These are phyloP conservation scores for Liodrosophila aerea DNA, from an alignment of 2,888 invertebrate genomes.

Conservation along the genomic window DNA sequence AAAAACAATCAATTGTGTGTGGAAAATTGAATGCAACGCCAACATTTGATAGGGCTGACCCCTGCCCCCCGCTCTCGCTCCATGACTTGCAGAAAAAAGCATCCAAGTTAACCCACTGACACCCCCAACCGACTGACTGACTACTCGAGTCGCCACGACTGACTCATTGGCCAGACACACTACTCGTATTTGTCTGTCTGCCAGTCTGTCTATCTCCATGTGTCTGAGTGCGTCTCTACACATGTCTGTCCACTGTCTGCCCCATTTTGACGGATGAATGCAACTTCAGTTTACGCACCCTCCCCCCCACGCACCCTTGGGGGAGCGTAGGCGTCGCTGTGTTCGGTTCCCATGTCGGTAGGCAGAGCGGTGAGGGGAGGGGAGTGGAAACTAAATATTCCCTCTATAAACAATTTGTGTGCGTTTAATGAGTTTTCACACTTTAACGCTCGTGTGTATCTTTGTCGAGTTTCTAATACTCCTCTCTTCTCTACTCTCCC, in stretches of 20 bases:
- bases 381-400: slow-evolving; percentile 22
- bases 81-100: slow-evolving; percentile 51
- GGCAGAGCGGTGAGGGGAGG: too few relatives aligned
- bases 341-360: slow-evolving; percentile 14
- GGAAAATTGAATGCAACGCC: slow-evolving; percentile 63
- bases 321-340: slow-evolving; percentile 34
- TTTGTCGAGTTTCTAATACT: slow-evolving; percentile 27
- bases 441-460: slow-evolving; percentile 54
- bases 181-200: slow-evolving; percentile 36
- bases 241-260: too few relatives aligned
- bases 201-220: neutral
- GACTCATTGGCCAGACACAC: slow-evolving; percentile 58
- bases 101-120: slow-evolving; percentile 43
- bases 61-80: neutral
- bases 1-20: slow-evolving; percentile 67
- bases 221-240: neutral
- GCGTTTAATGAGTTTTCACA: slow-evolving; percentile 72
- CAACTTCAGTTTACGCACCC: slow-evolving; percentile 12
- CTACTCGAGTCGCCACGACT: slow-evolving; percentile 1
- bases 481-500: neutral
- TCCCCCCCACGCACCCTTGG: neutral
- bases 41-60: slow-evolving; percentile 24
- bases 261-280: slow-evolving; percentile 49
- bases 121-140: slow-evolving; percentile 9
- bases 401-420: slow-evolving; percentile 65